Evolutionary conservation across 37 sponge, comb jelly and placozoan genomes (phyloP).

Genomic region (Hexactinellida sp.): DNA sequence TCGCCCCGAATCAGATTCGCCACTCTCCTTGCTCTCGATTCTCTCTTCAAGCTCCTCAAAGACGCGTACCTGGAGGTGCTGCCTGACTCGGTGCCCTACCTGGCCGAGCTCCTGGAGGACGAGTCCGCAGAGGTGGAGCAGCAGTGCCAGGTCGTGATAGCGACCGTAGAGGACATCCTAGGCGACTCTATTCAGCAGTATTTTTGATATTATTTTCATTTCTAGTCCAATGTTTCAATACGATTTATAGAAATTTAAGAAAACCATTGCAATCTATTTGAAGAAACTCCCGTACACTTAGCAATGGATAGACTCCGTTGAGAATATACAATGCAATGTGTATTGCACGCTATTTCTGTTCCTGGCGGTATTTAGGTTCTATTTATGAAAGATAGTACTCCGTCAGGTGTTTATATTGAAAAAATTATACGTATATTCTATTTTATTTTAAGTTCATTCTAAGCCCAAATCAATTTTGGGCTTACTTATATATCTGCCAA

Average conservation of each 20-base stretch:
- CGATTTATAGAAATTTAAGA: background rate
- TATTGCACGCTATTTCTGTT: too few species aligned
- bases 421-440: too few species aligned
- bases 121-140: conserved; percentile 70
- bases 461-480: too few species aligned
- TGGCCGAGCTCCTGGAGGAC: conserved; percentile 93
- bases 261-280: too few species aligned
- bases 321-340: too few species aligned
- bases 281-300: too few species aligned
- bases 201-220: conserved; percentile 33
- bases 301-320: too few species aligned
- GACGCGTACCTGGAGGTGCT: conserved; percentile 64
- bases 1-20: conserved; percentile 43
- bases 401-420: too few species aligned
- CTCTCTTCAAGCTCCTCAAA: conserved; percentile 53
- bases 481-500: too few species aligned
- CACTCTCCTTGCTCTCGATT: conserved; percentile 40
- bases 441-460: too few species aligned
- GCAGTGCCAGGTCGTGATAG: conserved; percentile 39
- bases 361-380: too few species aligned
- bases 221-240: background rate
- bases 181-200: conserved; percentile 91
- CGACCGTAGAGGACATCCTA: conserved; percentile 47
- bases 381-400: too few species aligned
- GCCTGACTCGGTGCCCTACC: conserved; percentile 85